phyloP scores from a whole-genome alignment of 2,888 invertebrate genomes.

The Drosophila limbata region DNA sequence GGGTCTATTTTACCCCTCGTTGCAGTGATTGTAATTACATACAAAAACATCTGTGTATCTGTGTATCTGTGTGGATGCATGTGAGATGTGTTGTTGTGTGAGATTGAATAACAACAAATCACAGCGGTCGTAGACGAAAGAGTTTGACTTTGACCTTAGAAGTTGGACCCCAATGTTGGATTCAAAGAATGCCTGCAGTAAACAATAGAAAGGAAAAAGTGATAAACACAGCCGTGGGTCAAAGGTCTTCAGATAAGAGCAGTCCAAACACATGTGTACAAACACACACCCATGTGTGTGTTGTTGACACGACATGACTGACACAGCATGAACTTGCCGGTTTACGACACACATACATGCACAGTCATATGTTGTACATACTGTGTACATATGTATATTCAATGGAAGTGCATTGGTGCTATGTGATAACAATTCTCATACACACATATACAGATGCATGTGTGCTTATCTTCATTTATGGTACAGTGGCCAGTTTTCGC shows the following conservation, averaged over 20 bases:
- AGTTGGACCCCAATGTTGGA: conserved; percentile 7
- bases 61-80: neutral
- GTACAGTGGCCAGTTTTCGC: conserved; percentile 35
- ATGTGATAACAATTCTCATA: conserved; percentile 42
- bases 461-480: conserved; percentile 53
- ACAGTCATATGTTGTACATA: conserved; percentile 2
- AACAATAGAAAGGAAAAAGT: conserved; percentile 38
- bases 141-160: conserved; percentile 39
- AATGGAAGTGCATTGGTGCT: conserved; percentile 9
- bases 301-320: conserved; percentile 3
- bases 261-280: conserved; percentile 12
- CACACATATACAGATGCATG: conserved; percentile 2
- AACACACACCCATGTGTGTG: conserved; percentile 1
- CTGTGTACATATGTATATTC: conserved; percentile 4
- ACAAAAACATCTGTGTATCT: neutral
- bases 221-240: conserved; percentile 49
- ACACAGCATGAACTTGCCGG: conserved; percentile 32
- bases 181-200: conserved; percentile 16
- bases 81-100: conserved; percentile 13
- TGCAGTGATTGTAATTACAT: neutral
- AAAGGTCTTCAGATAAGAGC: conserved; percentile 40
- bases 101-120: conserved; percentile 59
- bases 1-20: conserved; percentile 2
- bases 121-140: conserved; percentile 36
- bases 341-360: conserved; percentile 8